phyloP scores from a whole-genome alignment of 2,888 invertebrate genomes.

The Hoplodrina blanda region DNA sequence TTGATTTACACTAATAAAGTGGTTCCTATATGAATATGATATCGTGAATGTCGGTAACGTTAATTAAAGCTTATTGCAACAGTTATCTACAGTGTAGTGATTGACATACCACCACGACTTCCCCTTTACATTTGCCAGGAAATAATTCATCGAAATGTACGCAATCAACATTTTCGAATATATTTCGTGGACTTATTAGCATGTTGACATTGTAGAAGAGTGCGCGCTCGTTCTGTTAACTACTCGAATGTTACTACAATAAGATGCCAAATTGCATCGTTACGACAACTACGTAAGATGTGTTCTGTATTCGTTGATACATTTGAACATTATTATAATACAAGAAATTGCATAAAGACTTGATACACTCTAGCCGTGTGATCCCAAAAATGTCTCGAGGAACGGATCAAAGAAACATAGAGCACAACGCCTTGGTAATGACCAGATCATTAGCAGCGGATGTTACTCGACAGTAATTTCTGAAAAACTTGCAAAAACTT shows the following conservation, averaged over 20 bases:
- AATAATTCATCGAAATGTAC: conserved; percentile 31
- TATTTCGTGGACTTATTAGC: conserved; percentile 36
- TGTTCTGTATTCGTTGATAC: conserved; percentile 33
- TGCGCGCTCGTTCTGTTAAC: conserved; percentile 42
- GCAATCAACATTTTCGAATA: conserved; percentile 36
- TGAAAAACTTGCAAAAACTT: conserved; percentile 1
- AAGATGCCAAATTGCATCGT: conserved; percentile 63
- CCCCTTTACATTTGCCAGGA: conserved; percentile 4
- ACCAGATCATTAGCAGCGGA: neutral
- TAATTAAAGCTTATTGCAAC: conserved; percentile 14
- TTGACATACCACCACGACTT: conserved; percentile 3
- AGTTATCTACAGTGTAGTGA: neutral
- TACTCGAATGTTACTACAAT: conserved; percentile 20
- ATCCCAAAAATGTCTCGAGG: neutral
- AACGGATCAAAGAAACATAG: neutral
- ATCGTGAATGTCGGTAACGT: conserved; percentile 12
- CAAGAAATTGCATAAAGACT: conserved; percentile 20
- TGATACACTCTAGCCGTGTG: neutral
- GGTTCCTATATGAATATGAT: conserved; percentile 31
- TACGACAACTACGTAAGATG: conserved; percentile 39
- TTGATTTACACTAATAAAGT: conserved; percentile 25
- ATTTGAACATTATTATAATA: conserved; percentile 36
- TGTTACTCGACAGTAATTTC: neutral
- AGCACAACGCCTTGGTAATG: neutral
- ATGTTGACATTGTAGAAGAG: conserved; percentile 46